phyloP scores from a whole-genome alignment of 2,797 vertebrate species.

The Pseudomugil gertrudae region DNA sequence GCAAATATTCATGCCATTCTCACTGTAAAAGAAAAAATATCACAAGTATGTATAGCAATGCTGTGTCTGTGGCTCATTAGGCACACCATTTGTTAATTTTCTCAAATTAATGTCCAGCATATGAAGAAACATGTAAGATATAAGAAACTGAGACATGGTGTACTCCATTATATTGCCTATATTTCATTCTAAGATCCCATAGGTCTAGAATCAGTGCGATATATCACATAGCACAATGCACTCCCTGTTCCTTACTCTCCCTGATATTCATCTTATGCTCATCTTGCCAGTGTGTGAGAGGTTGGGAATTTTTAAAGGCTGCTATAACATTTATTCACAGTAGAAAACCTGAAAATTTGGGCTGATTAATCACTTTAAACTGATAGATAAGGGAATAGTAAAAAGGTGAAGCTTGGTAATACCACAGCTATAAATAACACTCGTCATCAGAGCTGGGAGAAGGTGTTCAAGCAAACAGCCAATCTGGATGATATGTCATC shows the following conservation, averaged over 20 bases:
- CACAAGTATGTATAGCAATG: too few species aligned
- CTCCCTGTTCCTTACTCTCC: slow-evolving; percentile 31
- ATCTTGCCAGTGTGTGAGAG: slow-evolving; percentile 50
- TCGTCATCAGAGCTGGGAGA: slow-evolving; percentile 75
- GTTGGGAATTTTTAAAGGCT: slow-evolving; percentile 50
- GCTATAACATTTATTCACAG: slow-evolving; percentile 60
- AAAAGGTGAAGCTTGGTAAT: slow-evolving; percentile 70
- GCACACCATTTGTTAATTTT: background rate
- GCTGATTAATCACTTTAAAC: slow-evolving; percentile 65
- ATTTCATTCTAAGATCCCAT: slow-evolving; percentile 23
- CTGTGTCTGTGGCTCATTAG: too few species aligned
- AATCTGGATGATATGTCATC: slow-evolving; percentile 62
- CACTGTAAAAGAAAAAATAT: too few species aligned
- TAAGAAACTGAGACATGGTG: background rate
- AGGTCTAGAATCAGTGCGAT: slow-evolving; percentile 38
- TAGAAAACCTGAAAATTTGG: slow-evolving; percentile 51
- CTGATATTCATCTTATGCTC: slow-evolving; percentile 43
- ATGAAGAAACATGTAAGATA: slow-evolving; percentile 27
- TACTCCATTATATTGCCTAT: background rate
- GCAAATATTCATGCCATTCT: too few species aligned
- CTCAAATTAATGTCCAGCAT: background rate
- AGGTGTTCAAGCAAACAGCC: slow-evolving; percentile 68
- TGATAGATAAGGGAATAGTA: slow-evolving; percentile 71
- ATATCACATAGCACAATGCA: slow-evolving; percentile 42
- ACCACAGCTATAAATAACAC: slow-evolving; percentile 80